Conservation (phyloP, 2,113 vertebrate species). For the Lonchura striata region DNA sequence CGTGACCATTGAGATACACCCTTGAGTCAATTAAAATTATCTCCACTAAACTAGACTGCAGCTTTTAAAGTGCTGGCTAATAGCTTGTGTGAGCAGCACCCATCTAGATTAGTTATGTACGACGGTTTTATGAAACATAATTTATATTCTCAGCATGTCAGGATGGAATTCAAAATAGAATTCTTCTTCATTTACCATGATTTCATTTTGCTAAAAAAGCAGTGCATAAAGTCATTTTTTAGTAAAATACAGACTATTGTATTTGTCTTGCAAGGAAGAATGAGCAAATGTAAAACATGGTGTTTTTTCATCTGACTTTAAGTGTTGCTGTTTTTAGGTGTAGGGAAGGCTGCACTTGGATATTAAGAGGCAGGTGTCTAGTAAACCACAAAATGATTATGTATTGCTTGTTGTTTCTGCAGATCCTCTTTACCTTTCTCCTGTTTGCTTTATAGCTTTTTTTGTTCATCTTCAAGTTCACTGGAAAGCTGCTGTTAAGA, state of each 20-base stretch:
- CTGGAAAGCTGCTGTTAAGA: background rate
- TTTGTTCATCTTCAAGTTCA: background rate
- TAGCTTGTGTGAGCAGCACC: background rate
- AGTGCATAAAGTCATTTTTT: background rate
- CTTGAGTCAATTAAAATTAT: constrained; percentile 72
- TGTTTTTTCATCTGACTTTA: background rate
- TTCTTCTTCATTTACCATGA: constrained; percentile 28
- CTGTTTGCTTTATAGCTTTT: background rate
- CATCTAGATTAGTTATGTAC: constrained; percentile 16
- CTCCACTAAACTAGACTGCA: constrained; percentile 49
- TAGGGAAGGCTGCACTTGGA: background rate
- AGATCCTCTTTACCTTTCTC: background rate
- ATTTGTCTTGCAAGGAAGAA: background rate
- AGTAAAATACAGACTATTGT: background rate
- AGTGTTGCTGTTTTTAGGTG: background rate
- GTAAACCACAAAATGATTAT: background rate
- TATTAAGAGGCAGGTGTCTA: background rate
- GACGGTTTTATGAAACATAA: constrained; percentile 32
- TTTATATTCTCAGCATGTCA: constrained; percentile 55
- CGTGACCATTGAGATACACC: constrained; percentile 43
- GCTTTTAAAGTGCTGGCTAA: constrained; percentile 63
- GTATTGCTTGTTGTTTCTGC: background rate
- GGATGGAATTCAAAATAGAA: background rate
- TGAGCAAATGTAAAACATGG: background rate
- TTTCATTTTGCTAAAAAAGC: constrained; percentile 38